phyloP scores from a whole-genome alignment of 2,888 invertebrate species.

The Zele albiditarsus region DNA sequence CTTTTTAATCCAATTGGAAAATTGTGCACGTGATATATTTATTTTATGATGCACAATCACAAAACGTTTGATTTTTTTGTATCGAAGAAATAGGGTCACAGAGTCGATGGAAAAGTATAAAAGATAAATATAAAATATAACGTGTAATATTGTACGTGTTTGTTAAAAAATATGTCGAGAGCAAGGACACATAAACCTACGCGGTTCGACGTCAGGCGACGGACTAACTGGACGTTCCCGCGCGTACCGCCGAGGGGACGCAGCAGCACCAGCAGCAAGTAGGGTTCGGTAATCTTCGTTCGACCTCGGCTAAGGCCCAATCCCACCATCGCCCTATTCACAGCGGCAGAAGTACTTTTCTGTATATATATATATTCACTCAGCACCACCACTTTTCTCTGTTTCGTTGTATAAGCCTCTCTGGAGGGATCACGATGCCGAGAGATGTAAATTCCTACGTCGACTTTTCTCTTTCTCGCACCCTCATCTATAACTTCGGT shows the following conservation, averaged over 20 bases:
- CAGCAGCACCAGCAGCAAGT: conserved; percentile 54
- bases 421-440: conserved; percentile 12
- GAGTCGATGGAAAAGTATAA: background rate
- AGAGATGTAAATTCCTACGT: conserved; percentile 43
- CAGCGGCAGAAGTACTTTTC: background rate
- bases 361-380: background rate
- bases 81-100: background rate
- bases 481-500: conserved; percentile 29
- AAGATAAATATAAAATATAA: background rate
- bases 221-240: conserved; percentile 65
- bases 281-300: conserved; percentile 48
- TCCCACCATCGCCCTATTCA: conserved; percentile 34
- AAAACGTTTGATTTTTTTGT: background rate
- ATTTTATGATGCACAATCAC: background rate
- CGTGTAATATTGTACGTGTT: background rate
- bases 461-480: conserved; percentile 33
- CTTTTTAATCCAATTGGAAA: background rate
- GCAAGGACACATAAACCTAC: conserved; percentile 40
- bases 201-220: conserved; percentile 61
- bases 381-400: background rate
- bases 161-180: background rate
- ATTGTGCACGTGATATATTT: background rate
- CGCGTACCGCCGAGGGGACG: conserved; percentile 65
- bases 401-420: conserved; percentile 37
- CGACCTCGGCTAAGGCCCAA: conserved; percentile 48